Evolutionary conservation across 2,797 vertebrate genomes (phyloP).

Genomic region (Mormyrus hasselquistii): DNA sequence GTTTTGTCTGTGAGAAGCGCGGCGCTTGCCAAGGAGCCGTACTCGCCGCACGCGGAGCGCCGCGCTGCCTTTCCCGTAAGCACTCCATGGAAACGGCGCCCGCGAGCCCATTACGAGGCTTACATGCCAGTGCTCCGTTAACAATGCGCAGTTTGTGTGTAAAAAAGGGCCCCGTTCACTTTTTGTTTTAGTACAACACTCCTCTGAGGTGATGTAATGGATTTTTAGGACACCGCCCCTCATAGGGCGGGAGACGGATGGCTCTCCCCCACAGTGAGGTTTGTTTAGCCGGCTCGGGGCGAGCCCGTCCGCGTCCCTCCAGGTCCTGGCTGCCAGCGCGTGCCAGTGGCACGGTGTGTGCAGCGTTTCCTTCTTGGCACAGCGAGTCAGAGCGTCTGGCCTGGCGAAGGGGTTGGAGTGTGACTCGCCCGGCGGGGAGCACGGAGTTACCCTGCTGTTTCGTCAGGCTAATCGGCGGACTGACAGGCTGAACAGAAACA

Average conservation of each 20-base stretch:
- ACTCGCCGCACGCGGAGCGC: neutral
- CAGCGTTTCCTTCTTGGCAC: neutral
- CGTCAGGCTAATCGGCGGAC: neutral
- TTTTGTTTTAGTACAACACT: constrained; percentile 1
- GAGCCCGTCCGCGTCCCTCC: neutral
- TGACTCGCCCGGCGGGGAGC: neutral
- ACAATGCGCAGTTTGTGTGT: constrained; percentile 3
- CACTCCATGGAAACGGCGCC: neutral
- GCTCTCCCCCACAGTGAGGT: neutral
- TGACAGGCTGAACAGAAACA: neutral
- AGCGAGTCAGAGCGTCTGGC: neutral
- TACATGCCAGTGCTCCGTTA: constrained; percentile 10
- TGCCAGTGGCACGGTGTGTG: neutral
- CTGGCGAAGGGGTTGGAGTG: neutral
- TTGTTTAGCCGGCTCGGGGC: neutral
- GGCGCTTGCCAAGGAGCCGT: neutral
- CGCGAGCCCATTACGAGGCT: constrained; percentile 1
- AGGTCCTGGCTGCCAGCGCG: neutral
- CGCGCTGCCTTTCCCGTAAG: neutral
- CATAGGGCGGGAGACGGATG: neutral
- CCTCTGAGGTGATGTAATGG: constrained; percentile 5
- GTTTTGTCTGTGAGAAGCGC: constrained; percentile 19
- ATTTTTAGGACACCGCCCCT: neutral
- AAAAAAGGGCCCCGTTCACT: neutral
- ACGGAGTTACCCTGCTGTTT: neutral